Evolutionary conservation across 2,888 invertebrate genomes (phyloP), one percentile per base, ranked within the genome.

Genomic region (Watsonalla binaria): DNA sequence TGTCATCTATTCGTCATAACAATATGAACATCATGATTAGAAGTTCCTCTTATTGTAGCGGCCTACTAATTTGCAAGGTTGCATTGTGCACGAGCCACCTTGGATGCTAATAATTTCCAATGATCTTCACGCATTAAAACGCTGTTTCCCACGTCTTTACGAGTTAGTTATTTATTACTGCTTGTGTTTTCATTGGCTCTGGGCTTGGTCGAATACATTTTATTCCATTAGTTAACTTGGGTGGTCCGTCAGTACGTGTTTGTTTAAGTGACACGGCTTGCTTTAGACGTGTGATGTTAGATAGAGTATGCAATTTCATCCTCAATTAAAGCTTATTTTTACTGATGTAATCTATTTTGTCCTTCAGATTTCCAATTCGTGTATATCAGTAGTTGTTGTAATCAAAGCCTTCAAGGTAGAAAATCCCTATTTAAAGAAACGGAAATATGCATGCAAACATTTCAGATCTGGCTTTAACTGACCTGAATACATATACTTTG

Each of bases 61-160:
- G 66, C 63, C 66, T 66, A 70, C 78, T 84, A 84, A 86, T 86
- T 78, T 66, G 77, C 89, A 88, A 90, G 90, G 90, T 73, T 87
- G 74, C 59, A 56, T 54, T 51, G 65, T 63, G 76, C 89, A 89
- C 89, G 88, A 78, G 76, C 75, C 75, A 74, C 87, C 89, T 89
- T 88, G 86, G 80, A 66, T 70, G 72, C 72, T 80, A 82, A 84
- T 83, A 78, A 82, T 78, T 75, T 72, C 74, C 73, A 82, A 78
- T 76, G 80, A 81, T 84, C 82, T 83, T 82, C 80, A 77, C 80
- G 79, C 80, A 64, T 78, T 76, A 68, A 76, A 70, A 65, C 65
- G 65, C 68, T 62, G 70, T 80, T 86, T 85, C 82, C 77, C 81
- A 84, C 82, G 74, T 78, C 65, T 67, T 72, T 63, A 72, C 64